Evolutionary conservation across 2,888 invertebrate genomes (phyloP), one percentile per base, ranked within the genome.

Genomic region (Argyra leucocephala): DNA sequence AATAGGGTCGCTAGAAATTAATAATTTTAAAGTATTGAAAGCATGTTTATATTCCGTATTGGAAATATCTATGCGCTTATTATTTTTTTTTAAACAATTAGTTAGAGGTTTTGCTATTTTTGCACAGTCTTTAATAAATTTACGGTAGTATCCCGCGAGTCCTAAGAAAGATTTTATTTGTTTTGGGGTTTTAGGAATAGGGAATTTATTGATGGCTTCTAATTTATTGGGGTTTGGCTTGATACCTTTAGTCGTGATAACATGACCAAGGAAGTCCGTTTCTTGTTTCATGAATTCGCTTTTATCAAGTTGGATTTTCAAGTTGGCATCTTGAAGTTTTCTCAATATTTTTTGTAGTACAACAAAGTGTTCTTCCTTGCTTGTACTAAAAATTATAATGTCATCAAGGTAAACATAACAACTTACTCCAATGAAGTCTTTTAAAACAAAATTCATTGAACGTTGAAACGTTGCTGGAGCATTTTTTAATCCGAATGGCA

Each of bases 351-450:
- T 48, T 65, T 67, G 65, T 24, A 72, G 62, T 18, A 63, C 67
- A 62, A 63, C 57, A 4, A 68, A 67, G 63, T 71, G 74, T 68
- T 74, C 73, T 64, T 73, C 69, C 15, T 73, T 57, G 1, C 69
- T 69, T 10, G 67, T 70, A 3, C 66, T 68, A 48, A 69, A 73
- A n/a, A 74, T 67, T 15, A 76, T 68, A 1, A 72, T 70, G 63
- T 74, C 74, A 61, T 75, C 75, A 61, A 73, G 67, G 66, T 73
- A 75, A 1, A 75, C 72, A 4, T 75, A 68, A 61, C 72, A 71
- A n/a, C 64, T 66, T 67, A 70, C 70, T 48, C 69, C 67, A 31
- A 68, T 64, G 5, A 72, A 62, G 4, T 70, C 71, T 61, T 66
- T 58, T 21, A 74, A 62, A 3, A 73, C 66, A 63, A 69, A 68